phyloP scores from a whole-genome alignment of 2,113 vertebrate genomes.

The Lepus americanus region DNA sequence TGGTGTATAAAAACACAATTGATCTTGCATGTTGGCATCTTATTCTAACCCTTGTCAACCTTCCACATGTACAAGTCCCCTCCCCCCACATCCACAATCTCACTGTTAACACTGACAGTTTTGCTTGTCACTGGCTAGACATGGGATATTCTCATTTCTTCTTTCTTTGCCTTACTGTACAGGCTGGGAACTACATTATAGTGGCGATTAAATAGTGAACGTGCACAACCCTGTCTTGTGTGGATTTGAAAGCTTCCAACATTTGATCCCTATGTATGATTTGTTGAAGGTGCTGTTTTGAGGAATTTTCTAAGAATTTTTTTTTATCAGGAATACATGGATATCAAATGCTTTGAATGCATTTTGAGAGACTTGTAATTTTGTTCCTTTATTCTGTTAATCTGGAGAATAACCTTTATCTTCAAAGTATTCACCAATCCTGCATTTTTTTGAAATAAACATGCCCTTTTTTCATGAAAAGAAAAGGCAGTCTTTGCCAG shows the following conservation, averaged over 20 bases:
- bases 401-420: constrained; percentile 49
- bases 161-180: constrained; percentile 17
- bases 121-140: not conserved
- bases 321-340: constrained; percentile 43
- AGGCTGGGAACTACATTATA: constrained; percentile 13
- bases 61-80: not conserved
- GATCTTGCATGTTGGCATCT: constrained; percentile 40
- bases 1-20: constrained; percentile 4
- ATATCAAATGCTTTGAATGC: constrained; percentile 32
- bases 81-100: not conserved
- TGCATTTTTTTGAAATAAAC: constrained; percentile 67
- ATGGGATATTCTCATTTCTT: not conserved
- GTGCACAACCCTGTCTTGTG: constrained; percentile 34
- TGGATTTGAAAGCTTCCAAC: constrained; percentile 25
- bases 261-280: not conserved
- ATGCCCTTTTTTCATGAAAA: constrained; percentile 67
- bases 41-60: not conserved
- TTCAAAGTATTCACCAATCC: constrained; percentile 54
- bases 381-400: constrained; percentile 59
- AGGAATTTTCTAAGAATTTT: constrained; percentile 69
- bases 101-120: not conserved
- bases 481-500: constrained; percentile 67
- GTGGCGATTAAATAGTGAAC: not conserved
- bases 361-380: constrained; percentile 56
- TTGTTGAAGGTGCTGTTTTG: constrained; percentile 6